phyloP scores from a whole-genome alignment of 2,797 vertebrate species.

The Xiphorhynchus erythropygius region DNA sequence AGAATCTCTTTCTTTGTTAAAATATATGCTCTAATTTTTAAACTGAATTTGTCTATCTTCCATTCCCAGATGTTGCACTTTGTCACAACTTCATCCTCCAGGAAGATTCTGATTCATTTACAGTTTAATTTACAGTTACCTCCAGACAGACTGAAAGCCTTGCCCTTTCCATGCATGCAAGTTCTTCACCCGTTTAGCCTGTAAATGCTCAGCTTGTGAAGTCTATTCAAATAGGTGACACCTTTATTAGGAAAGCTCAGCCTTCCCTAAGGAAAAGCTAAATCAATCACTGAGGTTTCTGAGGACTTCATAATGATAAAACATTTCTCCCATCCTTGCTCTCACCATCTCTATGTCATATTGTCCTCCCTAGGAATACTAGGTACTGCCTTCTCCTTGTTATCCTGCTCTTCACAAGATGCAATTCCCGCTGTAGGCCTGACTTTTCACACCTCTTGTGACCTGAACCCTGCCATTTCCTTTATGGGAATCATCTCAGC shows the following conservation, averaged over 20 bases:
- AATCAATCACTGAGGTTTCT: not conserved
- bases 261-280: not conserved
- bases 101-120: not conserved
- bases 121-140: not conserved
- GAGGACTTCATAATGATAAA: not conserved
- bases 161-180: not conserved
- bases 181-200: not conserved
- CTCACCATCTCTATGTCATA: not conserved
- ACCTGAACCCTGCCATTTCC: not conserved
- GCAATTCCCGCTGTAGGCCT: not conserved
- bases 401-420: not conserved
- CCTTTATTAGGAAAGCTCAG: not conserved
- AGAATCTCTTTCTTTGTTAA: not conserved
- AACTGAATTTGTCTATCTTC: not conserved
- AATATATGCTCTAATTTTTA: not conserved
- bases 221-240: not conserved
- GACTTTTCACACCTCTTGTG: not conserved
- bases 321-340: not conserved
- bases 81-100: not conserved
- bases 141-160: not conserved
- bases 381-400: not conserved
- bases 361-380: not conserved
- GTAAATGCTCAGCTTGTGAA: not conserved
- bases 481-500: not conserved
- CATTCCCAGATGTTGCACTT: not conserved